Evolutionary conservation across 2,888 invertebrate species (phyloP), one percentile per base, ranked within the genome.

Genomic region (Pristionchus exspectatus): DNA sequence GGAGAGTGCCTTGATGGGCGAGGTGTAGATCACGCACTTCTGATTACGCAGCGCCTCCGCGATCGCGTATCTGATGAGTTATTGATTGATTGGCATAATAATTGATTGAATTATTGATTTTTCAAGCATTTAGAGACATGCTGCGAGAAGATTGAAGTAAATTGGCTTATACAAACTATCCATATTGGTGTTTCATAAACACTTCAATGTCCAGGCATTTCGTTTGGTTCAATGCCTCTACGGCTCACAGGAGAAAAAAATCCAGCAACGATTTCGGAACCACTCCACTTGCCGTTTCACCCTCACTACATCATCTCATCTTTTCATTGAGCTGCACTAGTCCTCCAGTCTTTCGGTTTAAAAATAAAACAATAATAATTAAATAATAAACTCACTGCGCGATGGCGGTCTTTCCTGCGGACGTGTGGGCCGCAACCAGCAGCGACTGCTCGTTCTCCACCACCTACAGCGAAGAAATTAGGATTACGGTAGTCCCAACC

Each of bases 391-490:
- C 97, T 96, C 96, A 98, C 97, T 99, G 98, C 9, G 99, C 99
- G 30, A 96, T 96, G 3, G 99, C 99, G 90, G 99, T 99, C 96
- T 99, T 99, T 88, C 99, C 99, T 81, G 99, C 99, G 7, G 99
- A 99, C 0, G 99, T 99, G 95, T 99, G 99, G 14, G 99, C 99
- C 2, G 99, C 99, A 0, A 99, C 99, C 77, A 99, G 96, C 10
- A 99, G 99, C 18, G 98, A 98, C 95, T 99, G 98, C 95, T 98
- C 97, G 95, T 99, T 99, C 95, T 99, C 98, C 93, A 99, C 97
- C 95, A 99, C 99, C 87, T 88, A 27, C 16, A 74, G 50, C 24
- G 44, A 77, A 16, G 38, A 38, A 4, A 24, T 14, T n/a, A 27
- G 27, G n/a, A 24, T 27, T 66, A 14, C 66, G 21, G 66, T 66